phyloP scores from a whole-genome alignment of 2,797 vertebrate genomes.

The Sitta carolinensis region DNA sequence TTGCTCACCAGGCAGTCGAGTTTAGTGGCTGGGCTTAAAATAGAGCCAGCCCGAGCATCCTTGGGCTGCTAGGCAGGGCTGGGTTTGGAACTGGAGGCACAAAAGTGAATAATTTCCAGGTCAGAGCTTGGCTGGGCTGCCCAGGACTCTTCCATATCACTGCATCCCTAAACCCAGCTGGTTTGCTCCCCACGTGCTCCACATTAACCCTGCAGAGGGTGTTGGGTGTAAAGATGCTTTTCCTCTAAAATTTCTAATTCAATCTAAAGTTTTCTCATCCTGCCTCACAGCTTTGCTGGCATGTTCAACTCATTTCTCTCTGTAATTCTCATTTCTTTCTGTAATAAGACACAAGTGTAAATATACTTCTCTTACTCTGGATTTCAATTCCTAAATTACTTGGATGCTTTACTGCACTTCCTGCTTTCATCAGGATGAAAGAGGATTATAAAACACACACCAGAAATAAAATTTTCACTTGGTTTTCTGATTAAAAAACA shows the following conservation, averaged over 20 bases:
- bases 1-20: not conserved
- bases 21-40: not conserved
- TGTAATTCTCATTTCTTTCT: not conserved
- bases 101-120: not conserved
- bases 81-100: not conserved
- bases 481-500: not conserved
- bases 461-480: not conserved
- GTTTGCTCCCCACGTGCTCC: fast-evolving
- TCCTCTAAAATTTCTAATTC: not conserved
- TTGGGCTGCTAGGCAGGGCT: not conserved
- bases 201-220: not conserved
- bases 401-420: not conserved
- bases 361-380: not conserved
- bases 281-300: not conserved
- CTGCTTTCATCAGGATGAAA: not conserved
- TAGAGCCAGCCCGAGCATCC: not conserved
- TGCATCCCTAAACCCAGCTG: not conserved
- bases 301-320: not conserved
- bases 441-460: not conserved
- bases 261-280: not conserved
- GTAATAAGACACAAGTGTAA: not conserved
- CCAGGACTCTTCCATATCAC: not conserved
- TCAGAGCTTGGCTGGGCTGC: constrained; percentile 1
- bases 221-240: not conserved
- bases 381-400: not conserved